Conservation (phyloP, 2,888 invertebrate genomes). For the Anthophora plumipes region DNA sequence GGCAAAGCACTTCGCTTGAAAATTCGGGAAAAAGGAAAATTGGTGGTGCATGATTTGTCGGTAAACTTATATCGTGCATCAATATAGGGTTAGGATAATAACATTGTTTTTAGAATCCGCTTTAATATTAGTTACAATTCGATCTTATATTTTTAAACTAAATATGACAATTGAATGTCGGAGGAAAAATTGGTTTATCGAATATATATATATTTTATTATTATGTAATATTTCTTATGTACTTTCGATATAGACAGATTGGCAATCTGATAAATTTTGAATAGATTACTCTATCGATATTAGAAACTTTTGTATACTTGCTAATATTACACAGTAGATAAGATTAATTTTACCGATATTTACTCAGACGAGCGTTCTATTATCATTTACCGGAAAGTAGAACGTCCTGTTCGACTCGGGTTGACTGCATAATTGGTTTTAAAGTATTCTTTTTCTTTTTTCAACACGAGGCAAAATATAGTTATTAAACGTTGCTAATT, state of each 20-base stretch:
- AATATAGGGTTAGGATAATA: neutral
- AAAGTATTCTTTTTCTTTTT: neutral
- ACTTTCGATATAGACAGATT: neutral
- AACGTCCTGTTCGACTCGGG: neutral
- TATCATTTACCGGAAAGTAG: conserved; percentile 23
- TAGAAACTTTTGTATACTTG: neutral
- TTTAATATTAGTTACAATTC: too few species aligned
- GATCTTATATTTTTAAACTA: too few species aligned
- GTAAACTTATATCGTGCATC: neutral
- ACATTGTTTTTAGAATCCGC: neutral
- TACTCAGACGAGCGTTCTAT: neutral
- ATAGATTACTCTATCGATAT: neutral
- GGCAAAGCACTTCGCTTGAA: neutral
- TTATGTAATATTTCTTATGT: neutral
- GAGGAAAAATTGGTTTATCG: too few species aligned
- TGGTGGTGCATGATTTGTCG: neutral
- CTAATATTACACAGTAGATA: conserved; percentile 6
- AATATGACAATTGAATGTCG: too few species aligned
- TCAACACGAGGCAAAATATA: neutral
- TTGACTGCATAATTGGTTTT: conserved; percentile 2
- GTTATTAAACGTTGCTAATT: conserved; percentile 14
- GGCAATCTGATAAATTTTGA: neutral
- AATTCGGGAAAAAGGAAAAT: conserved; percentile 19
- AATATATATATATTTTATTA: too few species aligned
- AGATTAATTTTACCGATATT: neutral